Base-by-base conservation (phyloP, 2,797 vertebrate genomes). In the Pyrocephalus nanus region DNA sequence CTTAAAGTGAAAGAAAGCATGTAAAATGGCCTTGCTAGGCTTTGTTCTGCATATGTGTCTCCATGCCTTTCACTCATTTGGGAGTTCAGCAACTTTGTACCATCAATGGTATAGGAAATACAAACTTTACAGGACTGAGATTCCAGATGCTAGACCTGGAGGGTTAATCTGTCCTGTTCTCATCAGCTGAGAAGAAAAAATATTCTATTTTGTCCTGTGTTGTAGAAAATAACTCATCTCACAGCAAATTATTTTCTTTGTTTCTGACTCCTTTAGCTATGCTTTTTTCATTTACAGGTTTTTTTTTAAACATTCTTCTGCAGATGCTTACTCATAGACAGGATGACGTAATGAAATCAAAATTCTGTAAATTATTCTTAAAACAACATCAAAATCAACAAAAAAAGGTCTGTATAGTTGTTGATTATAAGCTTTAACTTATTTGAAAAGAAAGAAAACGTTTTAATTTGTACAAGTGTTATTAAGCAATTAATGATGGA, bases 401-500 rank as follows among this genome's bases (percentile, higher is more conserved):
- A 42, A 43, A 1, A 58, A 26, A 64, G 48, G 3, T 47, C 15
- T 77, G 5, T 36, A 55, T 9, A 86, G 3, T 8, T 75, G 61
- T 64, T 93, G 45, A 34, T 86, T 34, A 55, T 47, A 89, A 74
- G 8, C 2, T 26, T 43, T 21, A 78, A 15, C 5, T 86, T 90
- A 92, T 58, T 74, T 91, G 70, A 65, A 81, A 92, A 95, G 42
- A 84, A 72, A 92, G 15, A 8, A 2, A 76, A 17, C 86, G 23
- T 42, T 93, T 95, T 93, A 45, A 36, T 76, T 84, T 93, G 29
- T 90, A 10, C 19, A 45, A 82, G 5, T 73, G 27, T 64, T 80
- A 90, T 82, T 88, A 93, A 87, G 27, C 48, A 95, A 82, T 94
- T 96, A 95, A 94, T 10, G 20, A 90, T 57, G 78, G 1, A 92